A percentile compares a stretch with the other conserved stretches of the same genome.
These are phyloP conservation scores for Gasterosteus aculeatus DNA, from an alignment of 2,113 vertebrate genomes.

Conservation along the genomic window DNA sequence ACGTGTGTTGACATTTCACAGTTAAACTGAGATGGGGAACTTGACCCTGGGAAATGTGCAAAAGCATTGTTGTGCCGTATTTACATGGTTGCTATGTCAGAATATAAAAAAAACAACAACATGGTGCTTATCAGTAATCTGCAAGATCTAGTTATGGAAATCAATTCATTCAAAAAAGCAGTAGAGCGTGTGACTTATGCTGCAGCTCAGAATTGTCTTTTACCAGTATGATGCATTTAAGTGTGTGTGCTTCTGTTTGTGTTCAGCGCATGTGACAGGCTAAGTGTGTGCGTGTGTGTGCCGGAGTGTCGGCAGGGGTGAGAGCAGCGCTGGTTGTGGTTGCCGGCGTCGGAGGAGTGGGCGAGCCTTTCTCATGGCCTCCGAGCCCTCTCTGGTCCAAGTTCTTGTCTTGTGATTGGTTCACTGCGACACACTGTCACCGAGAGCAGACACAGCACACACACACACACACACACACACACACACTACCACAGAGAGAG, in stretches of 20 bases:
- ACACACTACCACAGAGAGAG: conserved; percentile 12
- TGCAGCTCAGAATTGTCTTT: conserved; percentile 1
- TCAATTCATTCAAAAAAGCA: neutral
- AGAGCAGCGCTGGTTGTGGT: conserved; percentile 67
- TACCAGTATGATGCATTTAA: neutral
- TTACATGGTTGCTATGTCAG: conserved; percentile 49
- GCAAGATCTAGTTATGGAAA: conserved; percentile 1
- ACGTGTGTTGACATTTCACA: conserved; percentile 48
- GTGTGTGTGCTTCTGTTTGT: conserved; percentile 41
- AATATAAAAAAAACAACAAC: conserved; percentile 8
- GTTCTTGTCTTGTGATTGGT: conserved; percentile 71
- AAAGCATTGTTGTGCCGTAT: conserved; percentile 29
- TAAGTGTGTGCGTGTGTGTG: conserved; percentile 49
- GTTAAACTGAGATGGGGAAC: conserved; percentile 68
- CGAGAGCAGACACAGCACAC: conserved; percentile 57
- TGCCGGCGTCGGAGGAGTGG: conserved; percentile 60
- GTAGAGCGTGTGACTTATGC: neutral
- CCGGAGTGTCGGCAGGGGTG: conserved; percentile 62
- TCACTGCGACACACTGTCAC: conserved; percentile 69
- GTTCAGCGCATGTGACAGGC: conserved; percentile 51
- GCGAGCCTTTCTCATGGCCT: conserved; percentile 81
- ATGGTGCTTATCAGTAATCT: conserved; percentile 26
- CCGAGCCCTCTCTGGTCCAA: conserved; percentile 68
- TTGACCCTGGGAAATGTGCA: conserved; percentile 72
- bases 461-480: conserved; percentile 29